These are phyloP conservation scores for Pseudomyrmex gracilis DNA, from an alignment of 1,140 invertebrate species.

Conservation along the genomic window DNA sequence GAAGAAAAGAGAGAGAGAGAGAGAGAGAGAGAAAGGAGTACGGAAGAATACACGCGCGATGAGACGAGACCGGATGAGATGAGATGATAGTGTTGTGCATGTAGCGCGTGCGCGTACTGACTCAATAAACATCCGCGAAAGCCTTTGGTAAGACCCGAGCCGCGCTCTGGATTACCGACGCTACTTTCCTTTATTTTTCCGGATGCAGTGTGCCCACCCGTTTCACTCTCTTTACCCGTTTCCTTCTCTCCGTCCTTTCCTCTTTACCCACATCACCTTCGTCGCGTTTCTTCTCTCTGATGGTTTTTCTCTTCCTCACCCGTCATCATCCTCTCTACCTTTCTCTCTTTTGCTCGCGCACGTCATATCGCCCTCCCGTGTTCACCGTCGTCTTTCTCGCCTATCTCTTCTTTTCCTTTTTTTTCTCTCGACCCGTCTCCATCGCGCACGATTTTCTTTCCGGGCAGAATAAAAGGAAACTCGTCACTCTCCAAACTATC, in stretches of 20 bases:
- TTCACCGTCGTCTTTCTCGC: slow-evolving; percentile 28
- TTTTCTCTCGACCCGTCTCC: background rate
- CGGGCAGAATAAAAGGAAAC: slow-evolving; percentile 10
- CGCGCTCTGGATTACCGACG: slow-evolving; percentile 82
- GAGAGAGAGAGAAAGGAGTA: slow-evolving; percentile 36
- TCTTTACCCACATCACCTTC: background rate
- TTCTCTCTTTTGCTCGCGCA: slow-evolving; percentile 16
- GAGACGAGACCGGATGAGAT: slow-evolving; percentile 78
- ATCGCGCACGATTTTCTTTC: background rate
- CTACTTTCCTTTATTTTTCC: slow-evolving; percentile 82
- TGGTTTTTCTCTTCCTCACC: slow-evolving; percentile 2
- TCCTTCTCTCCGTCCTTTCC: background rate
- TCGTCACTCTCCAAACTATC: slow-evolving; percentile 28
- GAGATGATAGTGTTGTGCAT: slow-evolving; percentile 75
- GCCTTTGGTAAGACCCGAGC: slow-evolving; percentile 80
- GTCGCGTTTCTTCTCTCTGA: slow-evolving; percentile 12
- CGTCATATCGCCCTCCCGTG: background rate
- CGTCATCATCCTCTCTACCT: background rate
- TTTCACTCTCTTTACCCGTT: slow-evolving; percentile 47
- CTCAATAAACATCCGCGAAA: slow-evolving; percentile 84
- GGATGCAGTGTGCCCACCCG: slow-evolving; percentile 67
- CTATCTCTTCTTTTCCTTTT: background rate
- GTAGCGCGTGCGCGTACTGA: slow-evolving; percentile 79
- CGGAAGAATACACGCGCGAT: slow-evolving; percentile 66
- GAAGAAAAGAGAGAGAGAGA: slow-evolving; percentile 25